Percentiles rank a stretch among this genome's conserved stretches.
These are phyloP conservation scores for Hippocampus mohnikei DNA, from an alignment of 2,113 vertebrate genomes.

Conservation along the genomic window DNA sequence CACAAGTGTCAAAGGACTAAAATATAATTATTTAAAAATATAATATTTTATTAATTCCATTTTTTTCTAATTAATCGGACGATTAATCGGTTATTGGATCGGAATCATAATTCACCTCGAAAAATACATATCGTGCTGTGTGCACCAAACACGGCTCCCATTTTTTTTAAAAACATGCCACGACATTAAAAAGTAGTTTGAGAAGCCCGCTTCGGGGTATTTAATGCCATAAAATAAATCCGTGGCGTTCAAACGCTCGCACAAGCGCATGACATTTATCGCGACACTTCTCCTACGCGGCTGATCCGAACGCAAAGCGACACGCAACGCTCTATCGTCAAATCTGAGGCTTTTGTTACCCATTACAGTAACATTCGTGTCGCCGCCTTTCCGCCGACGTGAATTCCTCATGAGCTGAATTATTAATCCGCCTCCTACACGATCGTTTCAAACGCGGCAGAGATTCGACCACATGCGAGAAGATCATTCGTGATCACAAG, in stretches of 20 bases:
- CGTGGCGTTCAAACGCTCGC: not conserved
- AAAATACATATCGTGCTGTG: no score
- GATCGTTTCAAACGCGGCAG: constrained; percentile 53
- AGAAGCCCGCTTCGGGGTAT: not conserved
- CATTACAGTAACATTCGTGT: constrained; percentile 35
- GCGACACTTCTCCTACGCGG: not conserved
- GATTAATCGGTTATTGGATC: no score
- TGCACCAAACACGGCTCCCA: no score
- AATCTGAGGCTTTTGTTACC: constrained; percentile 4
- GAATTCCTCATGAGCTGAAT: constrained; percentile 50
- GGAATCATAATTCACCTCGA: no score
- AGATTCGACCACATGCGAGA: constrained; percentile 50
- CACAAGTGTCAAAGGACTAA: no score
- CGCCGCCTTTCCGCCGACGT: constrained; percentile 37
- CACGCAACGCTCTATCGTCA: not conserved
- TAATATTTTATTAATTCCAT: no score
- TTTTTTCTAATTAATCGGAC: no score
- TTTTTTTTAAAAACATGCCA: no score
- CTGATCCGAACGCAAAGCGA: not conserved
- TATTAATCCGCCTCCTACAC: constrained; percentile 60
- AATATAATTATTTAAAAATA: no score
- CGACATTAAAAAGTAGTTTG: no score
- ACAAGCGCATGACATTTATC: not conserved
- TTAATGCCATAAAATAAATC: not conserved
- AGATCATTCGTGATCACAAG: constrained; percentile 24